These are phyloP conservation scores for Dendrolimus houi DNA, from an alignment of 2,888 invertebrate species.

Conservation along the genomic window DNA sequence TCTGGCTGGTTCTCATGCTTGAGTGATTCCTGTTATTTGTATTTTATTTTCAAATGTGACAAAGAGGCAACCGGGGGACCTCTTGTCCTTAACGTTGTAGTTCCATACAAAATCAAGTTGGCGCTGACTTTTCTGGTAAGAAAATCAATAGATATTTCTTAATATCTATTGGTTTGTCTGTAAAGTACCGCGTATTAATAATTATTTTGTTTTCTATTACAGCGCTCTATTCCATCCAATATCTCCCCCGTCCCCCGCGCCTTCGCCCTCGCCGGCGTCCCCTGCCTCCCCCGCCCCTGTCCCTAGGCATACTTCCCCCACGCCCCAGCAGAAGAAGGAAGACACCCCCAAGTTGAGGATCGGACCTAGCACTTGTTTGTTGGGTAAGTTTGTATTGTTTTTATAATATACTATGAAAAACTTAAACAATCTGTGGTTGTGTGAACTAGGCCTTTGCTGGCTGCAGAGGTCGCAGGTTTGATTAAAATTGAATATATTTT, in stretches of 20 bases:
- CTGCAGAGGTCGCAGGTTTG: no score
- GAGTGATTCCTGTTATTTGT: no score
- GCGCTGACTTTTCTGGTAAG: no score
- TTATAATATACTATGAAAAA: neutral
- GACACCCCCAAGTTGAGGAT: conserved; percentile 33
- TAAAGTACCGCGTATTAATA: neutral
- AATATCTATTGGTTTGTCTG: no score
- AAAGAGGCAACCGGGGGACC: no score
- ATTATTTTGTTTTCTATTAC: conserved; percentile 18
- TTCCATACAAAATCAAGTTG: no score
- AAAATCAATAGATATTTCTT: no score
- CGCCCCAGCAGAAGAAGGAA: conserved; percentile 12
- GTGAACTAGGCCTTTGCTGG: no score
- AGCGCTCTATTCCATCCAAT: conserved; percentile 81
- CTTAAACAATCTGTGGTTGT: neutral
- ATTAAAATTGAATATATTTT: no score
- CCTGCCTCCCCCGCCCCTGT: conserved; percentile 14
- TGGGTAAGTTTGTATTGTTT: conserved; percentile 46
- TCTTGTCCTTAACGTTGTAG: no score
- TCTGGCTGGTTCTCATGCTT: no score
- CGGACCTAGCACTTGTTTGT: conserved; percentile 68
- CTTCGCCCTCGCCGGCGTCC: conserved; percentile 25
- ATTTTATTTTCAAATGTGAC: no score
- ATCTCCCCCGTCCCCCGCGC: conserved; percentile 25
- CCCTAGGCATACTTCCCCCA: conserved; percentile 12